A percentile compares a stretch with the other conserved stretches of the same genome.
Evolutionary conservation across 37 sponge, comb jelly and placozoan species (phyloP).

Genomic region (Hormiphora californensis): DNA sequence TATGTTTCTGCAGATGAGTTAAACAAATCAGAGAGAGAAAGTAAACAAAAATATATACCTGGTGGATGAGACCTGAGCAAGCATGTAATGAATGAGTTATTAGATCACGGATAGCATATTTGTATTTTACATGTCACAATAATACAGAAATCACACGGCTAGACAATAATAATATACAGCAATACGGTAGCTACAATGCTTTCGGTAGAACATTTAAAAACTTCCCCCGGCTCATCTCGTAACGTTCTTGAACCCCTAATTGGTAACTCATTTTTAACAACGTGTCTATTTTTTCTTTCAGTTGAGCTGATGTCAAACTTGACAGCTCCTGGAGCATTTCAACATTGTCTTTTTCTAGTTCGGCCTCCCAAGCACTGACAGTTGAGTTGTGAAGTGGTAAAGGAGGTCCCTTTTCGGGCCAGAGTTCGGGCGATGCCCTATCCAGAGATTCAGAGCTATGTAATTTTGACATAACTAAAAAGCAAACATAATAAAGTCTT

Average conservation of each 20-base stretch:
- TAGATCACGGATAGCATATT: no score
- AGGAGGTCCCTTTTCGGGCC: conserved; percentile 27
- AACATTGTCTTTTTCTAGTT: conserved; percentile 29
- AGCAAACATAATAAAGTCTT: neutral
- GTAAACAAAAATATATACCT: no score
- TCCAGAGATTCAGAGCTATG: conserved; percentile 23
- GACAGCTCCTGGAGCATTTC: conserved; percentile 32
- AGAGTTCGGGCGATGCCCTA: conserved; percentile 39
- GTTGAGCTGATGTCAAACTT: conserved; percentile 49
- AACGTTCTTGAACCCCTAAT: conserved; percentile 28
- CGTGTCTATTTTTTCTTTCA: conserved; percentile 51
- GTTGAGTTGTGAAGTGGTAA: conserved; percentile 47
- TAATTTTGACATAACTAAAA: neutral
- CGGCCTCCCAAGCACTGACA: conserved; percentile 36
- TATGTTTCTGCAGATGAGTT: no score
- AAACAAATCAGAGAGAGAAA: no score
- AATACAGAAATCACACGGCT: no score
- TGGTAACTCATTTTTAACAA: conserved; percentile 40
- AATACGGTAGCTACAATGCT: neutral
- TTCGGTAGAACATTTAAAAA: conserved; percentile 45
- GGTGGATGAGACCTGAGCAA: no score
- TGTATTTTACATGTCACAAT: no score
- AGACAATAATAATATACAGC: no score
- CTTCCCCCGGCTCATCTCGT: conserved; percentile 47
- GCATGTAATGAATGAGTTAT: no score